Conservation (phyloP, 2,797 vertebrate genomes). For the Lacerta viridis region DNA sequence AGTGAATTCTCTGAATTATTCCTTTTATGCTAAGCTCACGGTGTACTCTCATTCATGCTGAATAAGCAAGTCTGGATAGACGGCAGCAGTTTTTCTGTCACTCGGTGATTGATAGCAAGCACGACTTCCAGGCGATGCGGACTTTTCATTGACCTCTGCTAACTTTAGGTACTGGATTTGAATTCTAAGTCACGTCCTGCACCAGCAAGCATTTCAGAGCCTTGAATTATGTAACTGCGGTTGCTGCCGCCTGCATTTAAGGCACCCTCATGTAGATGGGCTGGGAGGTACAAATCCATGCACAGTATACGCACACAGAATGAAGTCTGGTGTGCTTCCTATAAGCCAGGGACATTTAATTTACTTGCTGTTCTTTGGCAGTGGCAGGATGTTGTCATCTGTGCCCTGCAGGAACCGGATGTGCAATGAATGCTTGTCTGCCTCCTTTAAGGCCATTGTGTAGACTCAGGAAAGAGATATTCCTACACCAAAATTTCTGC, state of each 20-base stretch:
- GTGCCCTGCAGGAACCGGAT: background rate
- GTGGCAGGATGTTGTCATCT: background rate
- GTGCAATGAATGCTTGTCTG: background rate
- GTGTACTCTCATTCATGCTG: constrained; percentile 50
- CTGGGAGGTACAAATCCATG: background rate
- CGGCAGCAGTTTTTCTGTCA: constrained; percentile 49
- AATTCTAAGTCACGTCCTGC: constrained; percentile 61
- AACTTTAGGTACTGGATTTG: constrained; percentile 67
- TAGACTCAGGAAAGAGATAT: background rate
- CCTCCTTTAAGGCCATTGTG: background rate
- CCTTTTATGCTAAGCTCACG: constrained; percentile 20
- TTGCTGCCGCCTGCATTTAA: constrained; percentile 58
- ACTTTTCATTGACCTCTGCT: constrained; percentile 66
- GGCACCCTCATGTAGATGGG: constrained; percentile 49
- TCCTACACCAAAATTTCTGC: background rate
- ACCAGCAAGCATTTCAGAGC: constrained; percentile 63
- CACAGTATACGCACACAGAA: background rate
- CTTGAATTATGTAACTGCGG: constrained; percentile 52
- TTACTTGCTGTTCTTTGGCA: background rate
- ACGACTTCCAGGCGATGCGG: constrained; percentile 62
- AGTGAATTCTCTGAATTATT: constrained; percentile 14
- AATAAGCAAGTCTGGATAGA: constrained; percentile 58
- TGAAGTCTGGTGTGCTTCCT: background rate
- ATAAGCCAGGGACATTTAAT: background rate
- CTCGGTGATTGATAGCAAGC: constrained; percentile 64